Evolutionary conservation across 2,888 invertebrate genomes (phyloP), one percentile per base, ranked within the genome.

Genomic region (Drosophila anceps): DNA sequence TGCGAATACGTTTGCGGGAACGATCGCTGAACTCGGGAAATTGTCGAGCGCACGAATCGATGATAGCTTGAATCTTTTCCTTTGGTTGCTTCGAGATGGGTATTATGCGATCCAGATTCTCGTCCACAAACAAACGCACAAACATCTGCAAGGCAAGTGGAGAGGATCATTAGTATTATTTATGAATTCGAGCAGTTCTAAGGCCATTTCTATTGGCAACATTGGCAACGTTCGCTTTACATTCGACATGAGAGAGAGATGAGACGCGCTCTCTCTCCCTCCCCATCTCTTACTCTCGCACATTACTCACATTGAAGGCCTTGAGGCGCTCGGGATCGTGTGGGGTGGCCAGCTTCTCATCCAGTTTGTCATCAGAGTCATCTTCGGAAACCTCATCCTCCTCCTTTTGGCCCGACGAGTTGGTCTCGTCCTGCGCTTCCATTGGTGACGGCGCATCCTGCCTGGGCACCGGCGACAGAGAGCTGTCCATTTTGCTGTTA

Each of bases 61-160:
- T 98, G 92, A 98, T 98, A 24, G 98, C 98, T 92, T 98, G 98
- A 82, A 98, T 98, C 94, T 98, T 98, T 93, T 98, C 98, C 92
- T 98, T 98, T 10, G 98, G 98, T 93, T 98, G 98, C 92, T 98
- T 98, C 60, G 98, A 98, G 91, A 98, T 98, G 67, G 98, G 98
- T 67, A 98, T 98, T 94, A 98, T 98, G 91, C 98, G 95, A 93
- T 98, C 98, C 85, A 98, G 94, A 92, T 98, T 98, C 94, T 98
- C 98, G 92, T 98, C 98, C 73, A 98, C 98, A 93, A 98, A 98
- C 71, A 98, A 94, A 46, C 98, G 96, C 73, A 98, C 98, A 93
- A 98, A 98, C 98, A 98, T 98, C 98, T 98, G 94, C 57, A 94
- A 84, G 73, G 50, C 39, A 58, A 62, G 58, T 6, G 48, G 46